These are phyloP conservation scores for Asarcornis scutulata DNA, from an alignment of 2,113 vertebrate genomes.

Conservation along the genomic window DNA sequence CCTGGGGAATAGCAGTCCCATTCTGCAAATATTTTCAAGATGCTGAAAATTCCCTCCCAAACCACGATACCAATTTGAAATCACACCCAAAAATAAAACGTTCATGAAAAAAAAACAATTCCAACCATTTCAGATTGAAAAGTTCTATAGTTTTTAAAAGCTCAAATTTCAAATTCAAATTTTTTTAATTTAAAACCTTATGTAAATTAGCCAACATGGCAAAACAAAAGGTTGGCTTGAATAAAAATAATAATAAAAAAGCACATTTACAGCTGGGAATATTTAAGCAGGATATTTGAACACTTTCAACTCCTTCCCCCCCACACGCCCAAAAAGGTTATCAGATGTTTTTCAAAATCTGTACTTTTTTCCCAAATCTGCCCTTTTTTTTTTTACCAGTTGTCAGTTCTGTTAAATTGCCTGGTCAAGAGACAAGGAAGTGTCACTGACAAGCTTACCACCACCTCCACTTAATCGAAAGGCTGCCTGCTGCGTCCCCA, in stretches of 20 bases:
- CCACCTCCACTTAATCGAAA: not conserved
- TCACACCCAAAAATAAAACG: not conserved
- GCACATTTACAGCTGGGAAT: not conserved
- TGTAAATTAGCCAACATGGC: not conserved
- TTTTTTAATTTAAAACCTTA: not conserved
- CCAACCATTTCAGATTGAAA: not conserved
- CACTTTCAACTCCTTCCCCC: not conserved
- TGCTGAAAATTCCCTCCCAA: not conserved
- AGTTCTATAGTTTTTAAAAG: not conserved
- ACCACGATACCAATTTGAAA: not conserved
- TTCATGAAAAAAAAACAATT: not conserved
- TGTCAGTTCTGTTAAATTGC: not conserved
- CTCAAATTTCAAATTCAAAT: not conserved
- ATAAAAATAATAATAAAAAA: not conserved
- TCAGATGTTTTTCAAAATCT: not conserved
- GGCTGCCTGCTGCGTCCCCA: not conserved
- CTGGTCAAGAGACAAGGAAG: not conserved
- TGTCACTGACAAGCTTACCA: not conserved
- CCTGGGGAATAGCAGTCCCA: not conserved
- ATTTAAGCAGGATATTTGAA: not conserved
- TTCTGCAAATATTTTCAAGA: not conserved
- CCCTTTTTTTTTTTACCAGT: not conserved
- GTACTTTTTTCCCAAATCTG: not conserved
- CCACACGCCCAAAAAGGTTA: not conserved
- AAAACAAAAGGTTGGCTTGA: not conserved